These are phyloP conservation scores for Rousettus madagascariensis DNA, from an alignment of 2,797 vertebrate species.

Conservation along the genomic window DNA sequence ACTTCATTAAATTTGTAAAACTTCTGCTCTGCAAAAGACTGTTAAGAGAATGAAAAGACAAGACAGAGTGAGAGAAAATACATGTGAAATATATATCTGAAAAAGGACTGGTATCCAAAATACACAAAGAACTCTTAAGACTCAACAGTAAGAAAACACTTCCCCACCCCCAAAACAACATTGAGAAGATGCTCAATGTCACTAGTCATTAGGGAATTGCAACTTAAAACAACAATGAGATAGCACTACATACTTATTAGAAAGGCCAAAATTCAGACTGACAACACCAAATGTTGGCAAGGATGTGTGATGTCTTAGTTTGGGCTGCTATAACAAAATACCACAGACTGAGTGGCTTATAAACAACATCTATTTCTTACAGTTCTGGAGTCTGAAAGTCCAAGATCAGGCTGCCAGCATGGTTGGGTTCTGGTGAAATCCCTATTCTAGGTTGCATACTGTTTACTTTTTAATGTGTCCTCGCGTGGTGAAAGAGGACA, in stretches of 20 bases:
- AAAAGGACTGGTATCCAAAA: neutral
- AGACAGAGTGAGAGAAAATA: neutral
- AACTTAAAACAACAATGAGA: neutral
- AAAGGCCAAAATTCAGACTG: neutral
- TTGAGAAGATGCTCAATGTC: neutral
- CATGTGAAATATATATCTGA: neutral
- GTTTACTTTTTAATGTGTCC: neutral
- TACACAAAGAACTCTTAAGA: no score
- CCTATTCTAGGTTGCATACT: neutral
- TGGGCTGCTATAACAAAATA: neutral
- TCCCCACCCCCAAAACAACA: no score
- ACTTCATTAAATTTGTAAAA: neutral
- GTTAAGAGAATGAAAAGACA: neutral
- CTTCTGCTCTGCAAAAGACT: no score
- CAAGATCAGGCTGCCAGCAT: neutral
- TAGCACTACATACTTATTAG: neutral
- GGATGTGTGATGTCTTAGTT: neutral
- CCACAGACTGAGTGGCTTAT: neutral
- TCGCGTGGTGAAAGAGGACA: neutral
- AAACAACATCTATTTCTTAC: neutral
- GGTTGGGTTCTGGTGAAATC: neutral
- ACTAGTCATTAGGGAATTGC: neutral
- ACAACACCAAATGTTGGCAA: neutral
- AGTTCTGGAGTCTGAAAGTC: neutral
- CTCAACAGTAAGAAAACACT: no score